Conservation (phyloP, 2,113 vertebrate genomes). For the Dryoscopus gambensis region DNA sequence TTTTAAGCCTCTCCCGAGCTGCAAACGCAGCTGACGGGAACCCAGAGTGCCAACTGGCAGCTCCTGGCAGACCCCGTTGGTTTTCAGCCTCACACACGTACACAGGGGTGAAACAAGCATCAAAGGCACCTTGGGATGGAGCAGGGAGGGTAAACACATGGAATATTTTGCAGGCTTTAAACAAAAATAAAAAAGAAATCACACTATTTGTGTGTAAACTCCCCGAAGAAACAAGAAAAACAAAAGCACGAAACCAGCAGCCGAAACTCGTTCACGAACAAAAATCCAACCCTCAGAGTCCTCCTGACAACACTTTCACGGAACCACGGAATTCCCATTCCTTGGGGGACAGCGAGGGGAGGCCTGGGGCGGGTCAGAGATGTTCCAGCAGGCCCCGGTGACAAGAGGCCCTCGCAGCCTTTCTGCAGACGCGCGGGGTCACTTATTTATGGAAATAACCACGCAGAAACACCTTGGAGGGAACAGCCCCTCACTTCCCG, state of each 20-base stretch:
- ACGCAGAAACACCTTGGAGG: accelerated
- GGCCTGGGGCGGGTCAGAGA: accelerated
- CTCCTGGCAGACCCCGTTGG: background rate
- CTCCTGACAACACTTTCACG: background rate
- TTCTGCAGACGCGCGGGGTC: accelerated
- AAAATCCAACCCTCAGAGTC: background rate
- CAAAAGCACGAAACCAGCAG: background rate
- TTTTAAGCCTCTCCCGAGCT: background rate
- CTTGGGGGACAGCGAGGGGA: accelerated
- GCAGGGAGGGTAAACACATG: background rate
- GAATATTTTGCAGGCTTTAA: background rate
- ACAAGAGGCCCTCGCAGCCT: accelerated
- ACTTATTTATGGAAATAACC: accelerated
- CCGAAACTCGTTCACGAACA: background rate
- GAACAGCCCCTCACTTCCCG: background rate
- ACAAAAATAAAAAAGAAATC: background rate
- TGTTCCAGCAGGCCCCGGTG: background rate
- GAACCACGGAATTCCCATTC: background rate
- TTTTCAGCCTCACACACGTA: background rate
- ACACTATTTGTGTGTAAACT: background rate
- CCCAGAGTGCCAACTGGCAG: background rate
- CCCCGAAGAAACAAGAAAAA: background rate
- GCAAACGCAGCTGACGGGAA: too few species aligned
- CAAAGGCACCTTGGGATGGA: background rate
- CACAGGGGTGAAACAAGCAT: background rate